A percentile compares a stretch with the other conserved stretches of the same genome.
phyloP scores from a whole-genome alignment of 1,140 invertebrate species.

The Tetramorium alpestre region DNA sequence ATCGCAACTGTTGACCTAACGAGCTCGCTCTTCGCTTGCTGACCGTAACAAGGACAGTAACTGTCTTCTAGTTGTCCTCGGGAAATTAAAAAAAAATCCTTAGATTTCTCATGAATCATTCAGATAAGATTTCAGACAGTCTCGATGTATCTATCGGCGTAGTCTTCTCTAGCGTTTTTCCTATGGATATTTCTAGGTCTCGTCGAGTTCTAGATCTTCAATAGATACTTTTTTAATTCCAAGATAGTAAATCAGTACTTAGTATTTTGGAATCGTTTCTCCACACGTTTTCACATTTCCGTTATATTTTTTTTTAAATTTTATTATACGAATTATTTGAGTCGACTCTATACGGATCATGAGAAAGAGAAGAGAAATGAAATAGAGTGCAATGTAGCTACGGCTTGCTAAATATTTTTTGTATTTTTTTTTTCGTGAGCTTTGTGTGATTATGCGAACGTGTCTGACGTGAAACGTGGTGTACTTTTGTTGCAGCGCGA shows the following conservation, averaged over 20 bases:
- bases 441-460: slow-evolving; percentile 9
- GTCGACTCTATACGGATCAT: background rate
- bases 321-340: background rate
- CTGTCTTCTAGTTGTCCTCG: slow-evolving; percentile 69
- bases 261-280: slow-evolving; percentile 42
- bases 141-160: background rate
- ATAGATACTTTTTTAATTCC: slow-evolving; percentile 26
- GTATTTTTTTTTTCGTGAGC: background rate
- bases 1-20: slow-evolving; percentile 82
- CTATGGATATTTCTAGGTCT: background rate
- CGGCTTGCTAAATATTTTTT: slow-evolving; percentile 6
- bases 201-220: background rate
- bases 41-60: slow-evolving; percentile 71
- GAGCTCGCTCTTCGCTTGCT: slow-evolving; percentile 79
- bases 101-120: slow-evolving; percentile 27
- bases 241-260: slow-evolving; percentile 51
- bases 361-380: background rate
- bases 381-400: slow-evolving; percentile 17
- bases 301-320: background rate
- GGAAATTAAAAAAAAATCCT: slow-evolving; percentile 46
- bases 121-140: background rate
- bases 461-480: background rate
- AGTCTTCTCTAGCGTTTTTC: slow-evolving; percentile 6
- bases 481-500: slow-evolving; percentile 24
- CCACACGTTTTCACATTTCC: background rate